Evolutionary conservation across 2,113 vertebrate genomes (phyloP).

Genomic region (Lucifuga dentata): DNA sequence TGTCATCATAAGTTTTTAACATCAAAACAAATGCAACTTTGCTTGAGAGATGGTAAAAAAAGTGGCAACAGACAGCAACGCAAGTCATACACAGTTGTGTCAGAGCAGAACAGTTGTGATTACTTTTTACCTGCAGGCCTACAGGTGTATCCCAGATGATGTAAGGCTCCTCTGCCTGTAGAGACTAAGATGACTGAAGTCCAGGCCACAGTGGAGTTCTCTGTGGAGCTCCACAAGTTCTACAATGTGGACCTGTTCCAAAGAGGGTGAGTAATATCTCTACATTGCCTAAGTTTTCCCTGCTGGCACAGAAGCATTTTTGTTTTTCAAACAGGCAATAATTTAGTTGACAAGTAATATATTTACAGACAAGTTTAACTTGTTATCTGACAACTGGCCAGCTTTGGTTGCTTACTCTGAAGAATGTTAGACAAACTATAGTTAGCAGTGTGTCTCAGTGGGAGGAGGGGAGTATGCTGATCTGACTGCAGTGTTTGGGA

Average conservation of each 20-base stretch:
- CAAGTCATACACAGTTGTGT: too few species aligned
- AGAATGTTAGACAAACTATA: neutral
- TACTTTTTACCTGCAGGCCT: constrained; percentile 38
- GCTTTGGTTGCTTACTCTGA: neutral
- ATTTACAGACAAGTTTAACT: neutral
- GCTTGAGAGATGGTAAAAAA: too few species aligned
- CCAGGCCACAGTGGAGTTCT: constrained; percentile 99
- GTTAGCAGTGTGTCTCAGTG: neutral
- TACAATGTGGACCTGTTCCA: constrained; percentile 99
- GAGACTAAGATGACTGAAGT: constrained; percentile 96
- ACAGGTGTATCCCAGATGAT: constrained; percentile 80
- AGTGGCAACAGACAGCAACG: too few species aligned
- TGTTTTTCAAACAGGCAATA: neutral
- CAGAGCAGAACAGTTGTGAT: constrained; percentile 14
- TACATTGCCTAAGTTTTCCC: neutral
- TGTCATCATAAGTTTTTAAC: too few species aligned
- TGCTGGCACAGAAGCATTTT: too few species aligned
- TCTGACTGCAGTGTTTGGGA: constrained; percentile 9
- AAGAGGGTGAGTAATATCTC: constrained; percentile 88
- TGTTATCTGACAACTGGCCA: neutral
- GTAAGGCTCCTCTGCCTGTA: constrained; percentile 83
- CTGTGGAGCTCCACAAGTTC: constrained; percentile 99
- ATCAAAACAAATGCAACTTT: too few species aligned
- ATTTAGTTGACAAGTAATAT: too few species aligned
- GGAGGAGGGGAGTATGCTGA: too few species aligned